Evolutionary conservation across 2,888 invertebrate species (phyloP), one percentile per base, ranked within the genome.

Genomic region (Lysandra coridon): DNA sequence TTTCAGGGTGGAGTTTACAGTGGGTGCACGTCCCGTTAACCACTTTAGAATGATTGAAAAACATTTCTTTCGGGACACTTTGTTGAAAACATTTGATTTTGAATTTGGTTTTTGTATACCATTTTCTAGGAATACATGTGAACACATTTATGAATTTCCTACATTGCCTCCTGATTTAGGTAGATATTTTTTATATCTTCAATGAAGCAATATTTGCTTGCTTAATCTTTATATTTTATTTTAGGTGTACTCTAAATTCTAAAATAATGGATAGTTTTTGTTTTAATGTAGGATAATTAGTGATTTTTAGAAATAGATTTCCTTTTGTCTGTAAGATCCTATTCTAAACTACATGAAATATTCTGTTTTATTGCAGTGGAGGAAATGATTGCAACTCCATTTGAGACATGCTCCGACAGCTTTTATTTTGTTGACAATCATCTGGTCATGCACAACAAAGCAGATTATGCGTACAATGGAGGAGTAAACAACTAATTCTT

Each of bases 91-190:
- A 12, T 99, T 99, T 94, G 99, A 99, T 91, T 99, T 99, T 95
- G 99, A 99, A 91, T 99, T 99, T 95, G 99, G 99, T 76, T 99
- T 99, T 92, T 99, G 99, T 91, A 99, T 99, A 92, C 99, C 99
- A 74, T 98, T 98, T 92, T 99, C 99, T 82, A 97, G 97, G 88
- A 99, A 99, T 90, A 98, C 99, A 14, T 99, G 99, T 91, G 99
- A 99, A 94, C 99, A 99, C 92, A 99, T 99, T 92, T 99, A 99
- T 87, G 99, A 99, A 93, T 99, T 99, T 95, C 99, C 99, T 14
- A 95, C 97, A 80, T 95, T 99, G 85, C 97, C 97, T 81, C 95
- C 97, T 78, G 97, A 98, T 86, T 95, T 98, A 87, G 97, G 99
- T 99, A 95, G 10, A 10, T 49, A 49, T 49, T 49, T 49, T 49